Base-by-base conservation (phyloP, 2,113 vertebrate genomes). In the Sapayoa aenigma region DNA sequence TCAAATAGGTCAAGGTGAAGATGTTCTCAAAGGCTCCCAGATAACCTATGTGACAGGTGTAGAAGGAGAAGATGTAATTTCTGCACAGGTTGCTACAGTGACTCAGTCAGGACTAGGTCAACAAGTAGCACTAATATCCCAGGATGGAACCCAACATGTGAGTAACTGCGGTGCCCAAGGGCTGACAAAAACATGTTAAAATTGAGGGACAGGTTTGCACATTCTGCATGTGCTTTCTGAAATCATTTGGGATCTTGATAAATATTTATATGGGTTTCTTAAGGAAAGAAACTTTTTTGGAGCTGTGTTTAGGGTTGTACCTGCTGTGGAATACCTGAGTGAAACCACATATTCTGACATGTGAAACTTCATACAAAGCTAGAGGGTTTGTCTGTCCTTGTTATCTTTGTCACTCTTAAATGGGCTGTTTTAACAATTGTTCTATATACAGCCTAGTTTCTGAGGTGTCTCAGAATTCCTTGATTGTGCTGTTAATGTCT, bases 101-200 rank as follows among this genome's bases (percentile, higher is more conserved):
- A 98, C 97, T 60, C 97, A 98, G 11, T 98, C 99, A 66, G 97
- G 98, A 74, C 96, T 98, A 81, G 97, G 98, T 94, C 99, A 99
- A n/a, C 99, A 99, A 58, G 98, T 99, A 89, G 99, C 99, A 76
- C 98, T 99, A 89, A 99, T 99, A 97, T 98, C 99, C n/a, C 99
- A 99, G 94, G 99, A 99, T 18, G 99, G 99, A 60, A 99, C 99
- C 21, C 99, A 99, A 55, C 99, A 99, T 85, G 99, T 99, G 95
- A 98, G 98, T 98, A 95, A 78, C 25, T 12, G 18, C 50, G 22
- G 31, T 20, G 25, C 72, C 53, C 31, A 94, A 91, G 42, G 33
- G 7, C 37, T 94, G 52, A 56, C 53, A 82, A 59, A 95, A 55
- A 8, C 6, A 22, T 3, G 12, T 42, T 79, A 81, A 47, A 82